Conservation (phyloP, 2,113 vertebrate genomes). For the Corythaixoides concolor region DNA sequence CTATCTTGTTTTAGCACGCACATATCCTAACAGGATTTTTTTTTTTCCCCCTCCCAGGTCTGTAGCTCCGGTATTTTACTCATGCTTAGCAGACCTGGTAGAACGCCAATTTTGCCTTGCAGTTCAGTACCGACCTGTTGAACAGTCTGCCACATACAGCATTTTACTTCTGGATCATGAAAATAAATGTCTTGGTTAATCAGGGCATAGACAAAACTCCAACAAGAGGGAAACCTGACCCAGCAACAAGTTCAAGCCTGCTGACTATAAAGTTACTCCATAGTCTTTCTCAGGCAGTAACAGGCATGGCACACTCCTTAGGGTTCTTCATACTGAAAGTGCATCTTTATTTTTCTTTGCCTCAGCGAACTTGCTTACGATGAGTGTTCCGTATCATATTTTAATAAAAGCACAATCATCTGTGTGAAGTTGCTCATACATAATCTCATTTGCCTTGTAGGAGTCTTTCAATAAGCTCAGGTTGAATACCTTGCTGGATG, state of each 20-base stretch:
- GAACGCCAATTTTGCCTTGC: neutral
- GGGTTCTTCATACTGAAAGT: neutral
- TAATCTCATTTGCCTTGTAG: constrained; percentile 18
- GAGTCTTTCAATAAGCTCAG: neutral
- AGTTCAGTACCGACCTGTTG: neutral
- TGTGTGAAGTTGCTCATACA: neutral
- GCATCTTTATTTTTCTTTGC: neutral
- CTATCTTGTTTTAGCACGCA: neutral
- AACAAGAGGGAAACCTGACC: neutral
- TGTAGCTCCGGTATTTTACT: neutral
- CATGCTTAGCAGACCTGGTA: neutral
- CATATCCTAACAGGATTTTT: neutral
- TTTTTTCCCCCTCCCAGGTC: neutral
- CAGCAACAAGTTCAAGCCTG: neutral
- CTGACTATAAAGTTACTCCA: neutral
- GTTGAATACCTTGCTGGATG: constrained; percentile 25
- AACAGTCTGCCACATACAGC: neutral
- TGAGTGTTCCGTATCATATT: fast-evolving
- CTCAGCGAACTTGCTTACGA: neutral
- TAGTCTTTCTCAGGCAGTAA: neutral
- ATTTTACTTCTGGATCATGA: neutral
- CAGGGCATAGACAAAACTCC: neutral
- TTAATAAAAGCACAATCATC: neutral
- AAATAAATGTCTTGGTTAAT: neutral
- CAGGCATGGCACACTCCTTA: neutral